These are phyloP conservation scores for Rhogogaster chlorosoma DNA, from an alignment of 2,888 invertebrate species.

Conservation along the genomic window DNA sequence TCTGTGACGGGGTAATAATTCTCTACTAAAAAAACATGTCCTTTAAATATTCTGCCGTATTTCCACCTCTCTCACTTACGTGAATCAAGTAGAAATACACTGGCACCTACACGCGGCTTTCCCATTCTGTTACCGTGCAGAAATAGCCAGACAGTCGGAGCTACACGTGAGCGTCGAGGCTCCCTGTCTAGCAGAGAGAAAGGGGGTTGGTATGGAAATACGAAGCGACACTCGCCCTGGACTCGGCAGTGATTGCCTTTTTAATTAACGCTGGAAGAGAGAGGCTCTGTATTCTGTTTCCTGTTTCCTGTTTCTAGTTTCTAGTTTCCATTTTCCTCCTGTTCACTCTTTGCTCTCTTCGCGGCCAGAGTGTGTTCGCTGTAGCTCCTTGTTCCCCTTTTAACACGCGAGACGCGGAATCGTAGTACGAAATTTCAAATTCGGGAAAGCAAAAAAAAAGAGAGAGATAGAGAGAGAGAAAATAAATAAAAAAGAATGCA, in stretches of 20 bases:
- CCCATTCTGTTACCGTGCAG: too few species aligned
- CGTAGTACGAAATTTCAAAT: background rate
- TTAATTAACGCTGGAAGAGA: constrained; percentile 47
- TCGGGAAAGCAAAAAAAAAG: background rate
- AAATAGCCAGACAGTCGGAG: too few species aligned
- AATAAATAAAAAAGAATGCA: background rate
- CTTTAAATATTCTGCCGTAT: background rate
- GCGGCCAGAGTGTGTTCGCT: background rate
- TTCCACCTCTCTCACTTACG: too few species aligned
- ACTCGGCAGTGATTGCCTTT: constrained; percentile 49
- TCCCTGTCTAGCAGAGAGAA: background rate
- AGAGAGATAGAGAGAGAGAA: too few species aligned
- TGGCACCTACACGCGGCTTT: too few species aligned
- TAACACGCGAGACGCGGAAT: background rate
- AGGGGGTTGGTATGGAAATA: constrained; percentile 26
- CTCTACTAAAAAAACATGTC: background rate
- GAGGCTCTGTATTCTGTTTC: constrained; percentile 2
- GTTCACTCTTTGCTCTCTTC: background rate
- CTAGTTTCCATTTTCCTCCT: background rate
- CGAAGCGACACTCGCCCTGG: constrained; percentile 37
- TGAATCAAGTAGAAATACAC: too few species aligned
- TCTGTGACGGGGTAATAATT: background rate
- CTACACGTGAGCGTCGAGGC: background rate
- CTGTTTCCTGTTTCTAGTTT: background rate
- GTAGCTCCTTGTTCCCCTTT: too few species aligned